Conservation (phyloP, 2,888 invertebrate species). For the Lissocephala sabroskyi region DNA sequence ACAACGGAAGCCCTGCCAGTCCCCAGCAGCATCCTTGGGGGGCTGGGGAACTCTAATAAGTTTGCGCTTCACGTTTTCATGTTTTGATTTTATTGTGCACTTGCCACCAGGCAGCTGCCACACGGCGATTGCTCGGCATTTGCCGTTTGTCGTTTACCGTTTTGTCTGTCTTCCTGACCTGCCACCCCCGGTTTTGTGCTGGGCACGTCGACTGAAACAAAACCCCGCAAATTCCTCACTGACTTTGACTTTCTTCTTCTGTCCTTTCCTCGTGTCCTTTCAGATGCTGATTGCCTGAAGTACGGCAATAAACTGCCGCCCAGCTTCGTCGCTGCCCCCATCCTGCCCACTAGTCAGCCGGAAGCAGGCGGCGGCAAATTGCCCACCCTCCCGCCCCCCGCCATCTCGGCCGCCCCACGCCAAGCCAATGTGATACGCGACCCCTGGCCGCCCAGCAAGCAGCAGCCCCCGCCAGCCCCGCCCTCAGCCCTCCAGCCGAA, state of each 20-base stretch:
- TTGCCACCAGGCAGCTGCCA: not conserved
- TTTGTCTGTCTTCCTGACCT: not conserved
- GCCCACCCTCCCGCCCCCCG: not conserved
- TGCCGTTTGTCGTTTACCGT: not conserved
- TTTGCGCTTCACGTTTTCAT: slow-evolving; percentile 36
- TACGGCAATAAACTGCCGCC: slow-evolving; percentile 34
- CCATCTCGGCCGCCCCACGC: slow-evolving; percentile 2
- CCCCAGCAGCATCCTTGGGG: too few species aligned
- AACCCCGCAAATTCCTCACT: too few species aligned
- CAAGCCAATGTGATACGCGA: slow-evolving; percentile 3
- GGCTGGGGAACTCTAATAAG: slow-evolving; percentile 19
- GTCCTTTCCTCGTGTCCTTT: slow-evolving; percentile 38
- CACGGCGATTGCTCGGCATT: too few species aligned
- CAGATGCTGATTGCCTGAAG: slow-evolving; percentile 50
- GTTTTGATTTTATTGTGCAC: slow-evolving; percentile 46
- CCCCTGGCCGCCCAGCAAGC: slow-evolving; percentile 5
- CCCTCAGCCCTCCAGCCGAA: slow-evolving; percentile 80
- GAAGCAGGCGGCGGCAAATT: slow-evolving; percentile 14
- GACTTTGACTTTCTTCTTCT: slow-evolving; percentile 25
- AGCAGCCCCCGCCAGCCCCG: slow-evolving; percentile 14
- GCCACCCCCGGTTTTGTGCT: too few species aligned
- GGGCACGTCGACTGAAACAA: too few species aligned
- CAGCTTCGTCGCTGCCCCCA: too few species aligned
- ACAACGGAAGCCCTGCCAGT: too few species aligned
- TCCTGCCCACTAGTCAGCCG: slow-evolving; percentile 38